Conservation (phyloP, 2,113 vertebrate genomes). For the Siniperca chuatsi region DNA sequence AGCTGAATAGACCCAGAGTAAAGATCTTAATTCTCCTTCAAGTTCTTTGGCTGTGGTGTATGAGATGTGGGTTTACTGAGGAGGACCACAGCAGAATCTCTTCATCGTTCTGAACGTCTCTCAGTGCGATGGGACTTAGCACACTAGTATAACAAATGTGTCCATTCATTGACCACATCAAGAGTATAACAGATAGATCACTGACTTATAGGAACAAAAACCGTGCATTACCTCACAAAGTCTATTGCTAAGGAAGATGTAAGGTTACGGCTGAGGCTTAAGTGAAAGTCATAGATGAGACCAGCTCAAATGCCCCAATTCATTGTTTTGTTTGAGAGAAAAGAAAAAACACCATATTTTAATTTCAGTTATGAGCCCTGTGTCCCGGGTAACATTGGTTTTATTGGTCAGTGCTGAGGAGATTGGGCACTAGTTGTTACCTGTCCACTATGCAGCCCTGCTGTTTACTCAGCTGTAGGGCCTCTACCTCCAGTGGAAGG, state of each 20-base stretch:
- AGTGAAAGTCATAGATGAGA: constrained; percentile 8
- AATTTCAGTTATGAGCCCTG: background rate
- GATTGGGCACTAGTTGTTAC: constrained; percentile 65
- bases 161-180: constrained; percentile 17
- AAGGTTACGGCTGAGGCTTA: background rate
- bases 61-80: constrained; percentile 55
- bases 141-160: constrained; percentile 8
- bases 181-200: background rate
- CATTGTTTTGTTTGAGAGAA: background rate
- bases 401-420: constrained; percentile 45
- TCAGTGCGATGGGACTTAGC: constrained; percentile 11
- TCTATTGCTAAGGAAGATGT: background rate
- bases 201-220: background rate
- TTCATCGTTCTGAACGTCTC: constrained; percentile 1
- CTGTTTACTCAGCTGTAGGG: constrained; percentile 87
- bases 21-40: constrained; percentile 62
- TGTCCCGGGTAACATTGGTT: constrained; percentile 41
- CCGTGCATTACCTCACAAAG: background rate
- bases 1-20: constrained; percentile 46
- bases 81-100: constrained; percentile 31
- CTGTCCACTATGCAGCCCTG: constrained; percentile 72
- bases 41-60: constrained; percentile 40
- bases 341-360: background rate
- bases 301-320: constrained; percentile 3
- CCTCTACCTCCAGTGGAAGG: constrained; percentile 81